Percentiles rank a stretch among this genome's conserved stretches.
Conservation (phyloP, 2,113 vertebrate genomes). For the Prolemur simus region DNA sequence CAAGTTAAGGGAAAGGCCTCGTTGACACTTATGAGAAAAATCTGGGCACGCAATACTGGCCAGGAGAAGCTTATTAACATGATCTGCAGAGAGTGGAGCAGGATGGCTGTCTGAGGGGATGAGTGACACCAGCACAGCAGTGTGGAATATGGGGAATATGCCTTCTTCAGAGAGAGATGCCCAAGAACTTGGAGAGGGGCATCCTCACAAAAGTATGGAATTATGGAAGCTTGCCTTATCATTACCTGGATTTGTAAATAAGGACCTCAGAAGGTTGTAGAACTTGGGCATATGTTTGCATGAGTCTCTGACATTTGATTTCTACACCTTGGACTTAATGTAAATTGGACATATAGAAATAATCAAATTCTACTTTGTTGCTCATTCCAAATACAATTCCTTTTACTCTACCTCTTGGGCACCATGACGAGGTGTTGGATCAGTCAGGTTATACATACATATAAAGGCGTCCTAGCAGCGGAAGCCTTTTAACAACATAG, state of each 20-base stretch:
- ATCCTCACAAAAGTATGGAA: not conserved
- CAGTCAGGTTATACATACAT: not conserved
- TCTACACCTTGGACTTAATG: not conserved
- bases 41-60: not conserved
- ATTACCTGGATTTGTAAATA: not conserved
- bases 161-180: not conserved
- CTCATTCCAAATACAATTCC: not conserved
- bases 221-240: not conserved
- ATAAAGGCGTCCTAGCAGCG: not conserved
- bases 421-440: not conserved
- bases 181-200: not conserved
- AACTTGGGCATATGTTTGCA: not conserved
- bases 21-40: not conserved
- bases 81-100: not conserved
- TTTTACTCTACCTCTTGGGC: not conserved
- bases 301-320: not conserved
- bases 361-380: not conserved
- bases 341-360: not conserved
- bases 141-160: too few relatives aligned
- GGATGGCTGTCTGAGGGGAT: not conserved
- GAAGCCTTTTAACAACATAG: not conserved
- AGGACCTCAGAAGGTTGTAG: not conserved
- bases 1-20: not conserved
- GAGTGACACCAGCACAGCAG: not conserved
- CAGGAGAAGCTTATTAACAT: not conserved